phyloP scores from a whole-genome alignment of 2,888 invertebrate genomes.

The Lithophane socia region DNA sequence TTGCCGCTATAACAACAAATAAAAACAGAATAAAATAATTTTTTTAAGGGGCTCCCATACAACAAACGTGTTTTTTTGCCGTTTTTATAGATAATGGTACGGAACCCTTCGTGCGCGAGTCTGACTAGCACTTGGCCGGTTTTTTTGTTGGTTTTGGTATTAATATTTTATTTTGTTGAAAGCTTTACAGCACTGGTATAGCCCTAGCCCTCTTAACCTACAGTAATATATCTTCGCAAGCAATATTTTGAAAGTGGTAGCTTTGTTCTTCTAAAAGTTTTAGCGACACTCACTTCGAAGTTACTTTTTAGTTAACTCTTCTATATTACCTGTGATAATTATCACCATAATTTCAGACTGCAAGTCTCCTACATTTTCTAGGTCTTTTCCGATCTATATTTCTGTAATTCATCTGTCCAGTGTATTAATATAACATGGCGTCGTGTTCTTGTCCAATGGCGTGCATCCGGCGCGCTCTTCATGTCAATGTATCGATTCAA shows the following conservation, averaged over 20 bases:
- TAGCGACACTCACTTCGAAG: not conserved
- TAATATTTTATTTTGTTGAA: not conserved
- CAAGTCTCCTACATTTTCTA: not conserved
- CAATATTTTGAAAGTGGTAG: not conserved
- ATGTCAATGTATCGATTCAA: slow-evolving; percentile 62
- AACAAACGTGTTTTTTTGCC: no score
- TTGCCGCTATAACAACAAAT: no score
- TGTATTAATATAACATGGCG: slow-evolving; percentile 62
- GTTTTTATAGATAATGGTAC: no score
- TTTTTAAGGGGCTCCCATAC: no score
- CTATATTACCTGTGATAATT: not conserved
- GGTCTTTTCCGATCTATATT: slow-evolving; percentile 8
- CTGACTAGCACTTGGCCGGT: no score
- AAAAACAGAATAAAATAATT: no score
- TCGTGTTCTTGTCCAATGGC: slow-evolving; percentile 65
- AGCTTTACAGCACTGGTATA: not conserved
- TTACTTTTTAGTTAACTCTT: not conserved
- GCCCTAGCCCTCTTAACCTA: not conserved
- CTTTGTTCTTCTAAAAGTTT: not conserved
- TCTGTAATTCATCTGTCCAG: slow-evolving; percentile 48
- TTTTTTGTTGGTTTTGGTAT: no score
- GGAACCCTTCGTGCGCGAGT: no score
- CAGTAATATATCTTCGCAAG: not conserved
- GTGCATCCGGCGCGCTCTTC: slow-evolving; percentile 65
- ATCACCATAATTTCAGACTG: not conserved